phyloP scores from a whole-genome alignment of 2,888 invertebrate genomes.

The Drosophila merina region DNA sequence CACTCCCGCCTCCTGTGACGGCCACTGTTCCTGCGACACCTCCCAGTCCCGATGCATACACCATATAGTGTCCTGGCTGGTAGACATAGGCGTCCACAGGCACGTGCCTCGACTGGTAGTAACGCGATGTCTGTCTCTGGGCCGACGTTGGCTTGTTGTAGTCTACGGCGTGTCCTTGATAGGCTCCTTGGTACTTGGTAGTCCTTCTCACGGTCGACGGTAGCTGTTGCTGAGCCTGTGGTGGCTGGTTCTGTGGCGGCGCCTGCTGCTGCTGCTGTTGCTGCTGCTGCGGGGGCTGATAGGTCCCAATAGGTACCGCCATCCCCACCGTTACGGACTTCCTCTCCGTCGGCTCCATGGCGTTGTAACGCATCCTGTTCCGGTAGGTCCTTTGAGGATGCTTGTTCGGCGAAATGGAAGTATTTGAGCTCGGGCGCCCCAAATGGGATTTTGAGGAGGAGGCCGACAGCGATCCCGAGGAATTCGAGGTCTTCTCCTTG shows the following conservation, averaged over 20 bases:
- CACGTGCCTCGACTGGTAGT: conserved; percentile 56
- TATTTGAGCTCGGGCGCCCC: conserved; percentile 17
- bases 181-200: conserved; percentile 15
- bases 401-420: conserved; percentile 15
- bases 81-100: conserved; percentile 42
- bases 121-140: conserved; percentile 49
- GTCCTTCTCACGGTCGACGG: conserved; percentile 9
- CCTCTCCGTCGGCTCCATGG: background rate
- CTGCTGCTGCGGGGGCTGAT: conserved; percentile 1
- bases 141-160: conserved; percentile 5
- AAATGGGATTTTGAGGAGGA: conserved; percentile 55
- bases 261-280: background rate
- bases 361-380: conserved; percentile 58
- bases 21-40: background rate
- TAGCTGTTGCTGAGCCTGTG: background rate
- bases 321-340: background rate
- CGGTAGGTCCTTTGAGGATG: conserved; percentile 63
- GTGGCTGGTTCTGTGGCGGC: conserved; percentile 4
- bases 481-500: conserved; percentile 46
- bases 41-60: conserved; percentile 4
- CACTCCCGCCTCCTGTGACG: background rate
- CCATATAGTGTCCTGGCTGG: conserved; percentile 24
- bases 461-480: conserved; percentile 61
- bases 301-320: background rate
- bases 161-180: conserved; percentile 12